Evolutionary conservation across 2,888 invertebrate species (phyloP).

Genomic region (Leptinotarsa haldemani): DNA sequence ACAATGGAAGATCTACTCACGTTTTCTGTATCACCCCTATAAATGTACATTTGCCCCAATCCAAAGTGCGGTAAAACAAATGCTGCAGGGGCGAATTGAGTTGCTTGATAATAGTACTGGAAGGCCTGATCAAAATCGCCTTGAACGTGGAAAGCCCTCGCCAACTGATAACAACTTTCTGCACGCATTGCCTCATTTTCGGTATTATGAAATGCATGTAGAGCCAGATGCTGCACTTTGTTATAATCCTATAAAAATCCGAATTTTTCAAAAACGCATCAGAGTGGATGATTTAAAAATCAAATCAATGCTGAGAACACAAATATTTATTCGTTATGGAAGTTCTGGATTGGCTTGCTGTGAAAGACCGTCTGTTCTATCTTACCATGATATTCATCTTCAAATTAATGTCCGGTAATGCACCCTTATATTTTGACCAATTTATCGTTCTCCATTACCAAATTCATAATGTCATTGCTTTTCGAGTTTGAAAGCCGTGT

Average conservation of each 20-base stretch:
- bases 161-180: slow-evolving; percentile 97
- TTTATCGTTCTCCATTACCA: no score
- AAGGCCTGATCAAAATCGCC: slow-evolving; percentile 97
- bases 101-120: slow-evolving; percentile 98
- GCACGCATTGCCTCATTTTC: slow-evolving; percentile 99
- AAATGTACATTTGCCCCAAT: slow-evolving; percentile 98
- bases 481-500: no score
- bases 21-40: slow-evolving; percentile 93
- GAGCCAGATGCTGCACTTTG: slow-evolving; percentile 94
- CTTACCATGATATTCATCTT: no score
- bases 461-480: no score
- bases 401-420: no score
- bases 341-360: no score
- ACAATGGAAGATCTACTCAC: slow-evolving; percentile 56
- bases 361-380: no score
- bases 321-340: no score
- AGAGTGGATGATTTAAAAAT: no score
- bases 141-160: slow-evolving; percentile 95
- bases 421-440: no score
- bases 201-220: slow-evolving; percentile 98
- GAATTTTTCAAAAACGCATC: no score
- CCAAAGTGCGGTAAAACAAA: slow-evolving; percentile 99
- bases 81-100: slow-evolving; percentile 93
- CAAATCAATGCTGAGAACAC: no score
- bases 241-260: slow-evolving; percentile 77